Conservation (phyloP, 92 coral and sea anemone species). For the Actinernus sp. region DNA sequence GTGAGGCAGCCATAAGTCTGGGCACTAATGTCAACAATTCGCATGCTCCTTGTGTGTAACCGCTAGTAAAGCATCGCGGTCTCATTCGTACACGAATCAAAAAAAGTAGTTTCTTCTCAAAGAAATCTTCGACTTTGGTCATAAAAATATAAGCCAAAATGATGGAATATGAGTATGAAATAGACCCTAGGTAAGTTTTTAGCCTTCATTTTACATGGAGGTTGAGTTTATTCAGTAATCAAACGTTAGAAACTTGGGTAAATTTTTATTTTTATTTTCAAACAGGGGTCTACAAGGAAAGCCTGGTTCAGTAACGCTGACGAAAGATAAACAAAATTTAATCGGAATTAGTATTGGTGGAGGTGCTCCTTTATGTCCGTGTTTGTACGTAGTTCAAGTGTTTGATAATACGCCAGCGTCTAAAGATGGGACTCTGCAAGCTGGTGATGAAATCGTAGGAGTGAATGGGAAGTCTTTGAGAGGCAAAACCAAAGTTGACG, state of each 20-base stretch:
- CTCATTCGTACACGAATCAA: constrained; percentile 22
- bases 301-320: constrained; percentile 92
- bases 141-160: constrained; percentile 44
- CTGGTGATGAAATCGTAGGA: constrained; percentile 99
- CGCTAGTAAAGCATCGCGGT: constrained; percentile 14
- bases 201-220: neutral
- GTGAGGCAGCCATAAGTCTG: constrained; percentile 40
- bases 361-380: constrained; percentile 99
- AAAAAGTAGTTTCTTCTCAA: neutral
- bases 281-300: constrained; percentile 96
- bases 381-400: constrained; percentile 97
- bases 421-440: constrained; percentile 93
- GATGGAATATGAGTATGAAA: constrained; percentile 99
- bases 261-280: neutral
- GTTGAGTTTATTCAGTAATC: too few relatives aligned
- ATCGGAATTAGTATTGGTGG: constrained; percentile 99
- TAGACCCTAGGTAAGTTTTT: constrained; percentile 86
- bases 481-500: constrained; percentile 99
- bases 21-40: constrained; percentile 1
- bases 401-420: constrained; percentile 99
- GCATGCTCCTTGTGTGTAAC: neutral
- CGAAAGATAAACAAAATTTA: constrained; percentile 95
- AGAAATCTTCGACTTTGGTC: neutral
- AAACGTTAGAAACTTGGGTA: too few relatives aligned
- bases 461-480: constrained; percentile 98